Percentiles rank a stretch among this genome's conserved stretches.
phyloP scores from a whole-genome alignment of 2,797 vertebrate species.

The Zalophus californianus region DNA sequence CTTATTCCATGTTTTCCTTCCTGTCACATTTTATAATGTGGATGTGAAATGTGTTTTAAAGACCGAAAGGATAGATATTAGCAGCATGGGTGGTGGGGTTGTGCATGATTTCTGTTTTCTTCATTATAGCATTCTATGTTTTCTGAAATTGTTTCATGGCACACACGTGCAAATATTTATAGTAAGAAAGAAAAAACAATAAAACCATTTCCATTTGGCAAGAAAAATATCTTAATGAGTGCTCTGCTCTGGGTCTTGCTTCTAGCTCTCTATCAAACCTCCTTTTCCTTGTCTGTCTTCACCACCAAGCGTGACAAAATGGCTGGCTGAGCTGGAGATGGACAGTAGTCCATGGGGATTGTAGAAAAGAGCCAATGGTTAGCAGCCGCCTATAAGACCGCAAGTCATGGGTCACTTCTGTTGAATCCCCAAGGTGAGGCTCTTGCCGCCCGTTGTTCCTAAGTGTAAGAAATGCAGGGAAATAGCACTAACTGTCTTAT shows the following conservation, averaged over 20 bases:
- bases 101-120: not conserved
- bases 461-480: not conserved
- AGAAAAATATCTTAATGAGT: not conserved
- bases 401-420: slow-evolving; percentile 19
- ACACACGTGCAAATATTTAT: not conserved
- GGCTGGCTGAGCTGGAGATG: slow-evolving; percentile 68
- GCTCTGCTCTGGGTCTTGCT: not conserved
- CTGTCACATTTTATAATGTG: not conserved
- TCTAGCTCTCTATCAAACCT: not conserved
- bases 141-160: slow-evolving; percentile 18
- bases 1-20: not conserved
- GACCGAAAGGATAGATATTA: not conserved
- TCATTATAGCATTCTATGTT: not conserved
- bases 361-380: not conserved
- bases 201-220: not conserved
- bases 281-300: slow-evolving; percentile 6
- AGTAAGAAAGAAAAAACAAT: not conserved
- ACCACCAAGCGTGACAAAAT: not conserved
- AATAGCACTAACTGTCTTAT: not conserved
- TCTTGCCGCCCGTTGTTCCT: not conserved
- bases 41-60: not conserved
- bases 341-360: slow-evolving; percentile 67
- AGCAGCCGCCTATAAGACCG: not conserved
- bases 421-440: not conserved
- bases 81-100: not conserved